Evolutionary conservation across 1,140 invertebrate genomes (phyloP).

Genomic region (Arctopsyche grandis): DNA sequence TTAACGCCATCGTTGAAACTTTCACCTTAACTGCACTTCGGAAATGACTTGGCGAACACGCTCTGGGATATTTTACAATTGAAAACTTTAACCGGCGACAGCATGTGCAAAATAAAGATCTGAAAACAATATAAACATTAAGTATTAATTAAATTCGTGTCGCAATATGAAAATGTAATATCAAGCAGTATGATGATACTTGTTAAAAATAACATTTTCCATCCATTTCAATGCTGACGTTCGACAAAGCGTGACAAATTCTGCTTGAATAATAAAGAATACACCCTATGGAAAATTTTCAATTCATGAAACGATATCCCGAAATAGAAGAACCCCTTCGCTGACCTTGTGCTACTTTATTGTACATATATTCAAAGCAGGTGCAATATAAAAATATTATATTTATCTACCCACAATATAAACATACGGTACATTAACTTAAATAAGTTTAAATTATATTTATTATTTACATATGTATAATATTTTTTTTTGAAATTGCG

Average conservation of each 20-base stretch:
- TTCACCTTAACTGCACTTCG: background rate
- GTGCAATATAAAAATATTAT: too few relatives aligned
- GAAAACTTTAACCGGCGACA: too few relatives aligned
- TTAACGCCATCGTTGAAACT: background rate
- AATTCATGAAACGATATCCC: constrained; percentile 1
- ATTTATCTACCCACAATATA: too few relatives aligned
- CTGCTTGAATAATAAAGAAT: constrained; percentile 27
- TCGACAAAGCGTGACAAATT: background rate
- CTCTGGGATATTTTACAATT: too few relatives aligned
- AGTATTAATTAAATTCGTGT: too few relatives aligned
- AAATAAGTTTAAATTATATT: too few relatives aligned
- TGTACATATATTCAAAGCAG: background rate
- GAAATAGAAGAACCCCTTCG: background rate
- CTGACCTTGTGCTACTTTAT: background rate
- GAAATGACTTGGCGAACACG: background rate
- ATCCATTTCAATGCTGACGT: background rate
- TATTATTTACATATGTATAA: too few relatives aligned
- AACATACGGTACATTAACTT: too few relatives aligned
- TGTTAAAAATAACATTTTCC: background rate
- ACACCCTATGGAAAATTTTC: background rate
- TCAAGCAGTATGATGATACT: background rate
- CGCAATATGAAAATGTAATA: too few relatives aligned
- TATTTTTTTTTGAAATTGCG: too few relatives aligned
- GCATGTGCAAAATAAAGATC: too few relatives aligned
- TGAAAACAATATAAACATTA: background rate